phyloP scores from a whole-genome alignment of 2,113 vertebrate species.

The Periophthalmus modestus region DNA sequence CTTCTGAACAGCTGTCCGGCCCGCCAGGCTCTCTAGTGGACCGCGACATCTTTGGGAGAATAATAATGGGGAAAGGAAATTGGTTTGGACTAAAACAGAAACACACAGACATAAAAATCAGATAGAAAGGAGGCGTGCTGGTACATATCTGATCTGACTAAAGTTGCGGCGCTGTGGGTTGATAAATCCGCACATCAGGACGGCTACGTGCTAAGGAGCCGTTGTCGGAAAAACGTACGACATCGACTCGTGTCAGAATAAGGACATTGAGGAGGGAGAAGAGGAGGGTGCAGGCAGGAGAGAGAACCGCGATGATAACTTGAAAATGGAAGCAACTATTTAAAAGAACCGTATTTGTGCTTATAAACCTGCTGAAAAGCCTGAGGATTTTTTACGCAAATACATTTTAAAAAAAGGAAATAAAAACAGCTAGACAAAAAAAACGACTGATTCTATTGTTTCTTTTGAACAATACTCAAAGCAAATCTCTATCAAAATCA shows the following conservation, averaged over 20 bases:
- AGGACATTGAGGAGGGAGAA: slow-evolving; percentile 17
- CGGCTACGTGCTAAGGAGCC: slow-evolving; percentile 38
- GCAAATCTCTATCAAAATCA: too few species aligned
- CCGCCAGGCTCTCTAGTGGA: slow-evolving; percentile 34
- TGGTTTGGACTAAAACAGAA: slow-evolving; percentile 37
- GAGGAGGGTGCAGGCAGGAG: slow-evolving; percentile 14
- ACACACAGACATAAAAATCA: slow-evolving; percentile 40
- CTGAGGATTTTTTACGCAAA: too few species aligned
- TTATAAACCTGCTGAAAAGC: too few species aligned
- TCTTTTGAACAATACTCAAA: too few species aligned
- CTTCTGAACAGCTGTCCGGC: slow-evolving; percentile 45
- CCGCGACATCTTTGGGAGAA: slow-evolving; percentile 23
- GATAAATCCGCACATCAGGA: slow-evolving; percentile 62
- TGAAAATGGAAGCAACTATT: neutral
- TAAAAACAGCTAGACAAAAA: too few species aligned
- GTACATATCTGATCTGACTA: slow-evolving; percentile 60
- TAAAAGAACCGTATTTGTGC: neutral
- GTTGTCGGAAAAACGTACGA: slow-evolving; percentile 24
- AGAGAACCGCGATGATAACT: slow-evolving; percentile 9
- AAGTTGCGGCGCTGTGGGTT: slow-evolving; percentile 59
- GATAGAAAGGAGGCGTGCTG: slow-evolving; percentile 46
- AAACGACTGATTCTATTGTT: too few species aligned
- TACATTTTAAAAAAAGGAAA: too few species aligned
- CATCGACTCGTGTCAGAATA: slow-evolving; percentile 53
- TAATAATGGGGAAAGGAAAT: slow-evolving; percentile 44